Evolutionary conservation across 2,797 vertebrate species (phyloP).

Genomic region (Sus cebifrons): DNA sequence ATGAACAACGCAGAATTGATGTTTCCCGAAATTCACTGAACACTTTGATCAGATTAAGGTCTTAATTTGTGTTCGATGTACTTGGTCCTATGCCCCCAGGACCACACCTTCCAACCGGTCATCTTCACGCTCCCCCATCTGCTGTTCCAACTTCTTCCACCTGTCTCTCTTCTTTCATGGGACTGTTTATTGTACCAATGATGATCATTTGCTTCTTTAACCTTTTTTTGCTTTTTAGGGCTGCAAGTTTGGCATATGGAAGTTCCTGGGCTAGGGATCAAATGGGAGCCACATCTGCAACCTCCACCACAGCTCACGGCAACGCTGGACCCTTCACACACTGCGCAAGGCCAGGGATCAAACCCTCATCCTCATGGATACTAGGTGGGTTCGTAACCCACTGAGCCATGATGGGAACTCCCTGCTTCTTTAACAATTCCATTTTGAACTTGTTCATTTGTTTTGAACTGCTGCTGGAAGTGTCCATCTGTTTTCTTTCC

Average conservation of each 20-base stretch:
- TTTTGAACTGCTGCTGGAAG: conserved; percentile 20
- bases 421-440: background rate
- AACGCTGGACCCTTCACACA: no score
- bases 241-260: no score
- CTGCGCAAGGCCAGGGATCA: no score
- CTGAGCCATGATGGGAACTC: no score
- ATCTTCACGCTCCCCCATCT: accelerated
- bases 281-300: no score
- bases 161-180: background rate
- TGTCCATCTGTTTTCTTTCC: background rate
- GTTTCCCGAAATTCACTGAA: background rate
- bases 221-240: background rate
- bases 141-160: background rate
- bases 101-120: background rate
- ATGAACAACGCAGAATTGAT: background rate
- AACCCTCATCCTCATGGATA: no score
- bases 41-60: background rate
- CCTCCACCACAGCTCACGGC: no score
- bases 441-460: conserved; percentile 4
- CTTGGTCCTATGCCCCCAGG: accelerated
- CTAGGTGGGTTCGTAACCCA: no score
- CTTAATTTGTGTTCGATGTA: background rate
- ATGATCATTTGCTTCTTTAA: background rate
- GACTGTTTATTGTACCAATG: background rate
- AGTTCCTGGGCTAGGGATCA: no score